Conservation (phyloP, 2,888 invertebrate species). For the Platypus cylindrus region DNA sequence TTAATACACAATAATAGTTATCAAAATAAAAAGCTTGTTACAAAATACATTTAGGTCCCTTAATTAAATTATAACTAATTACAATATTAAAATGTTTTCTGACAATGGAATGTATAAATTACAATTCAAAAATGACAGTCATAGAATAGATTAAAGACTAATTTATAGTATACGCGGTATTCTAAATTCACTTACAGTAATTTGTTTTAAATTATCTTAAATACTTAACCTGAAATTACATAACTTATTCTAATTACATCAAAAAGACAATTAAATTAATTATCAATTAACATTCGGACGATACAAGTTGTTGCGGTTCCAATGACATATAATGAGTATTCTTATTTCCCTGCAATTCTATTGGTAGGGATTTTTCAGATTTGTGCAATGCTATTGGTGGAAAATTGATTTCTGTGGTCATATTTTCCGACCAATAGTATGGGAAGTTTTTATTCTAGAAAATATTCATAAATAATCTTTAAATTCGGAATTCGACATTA, state of each 20-base stretch:
- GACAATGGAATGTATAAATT: too few species aligned
- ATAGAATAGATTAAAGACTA: too few species aligned
- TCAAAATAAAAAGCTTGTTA: too few species aligned
- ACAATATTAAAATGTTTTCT: too few species aligned
- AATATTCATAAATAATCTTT: slow-evolving; percentile 9
- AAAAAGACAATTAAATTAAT: background rate
- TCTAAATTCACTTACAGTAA: too few species aligned
- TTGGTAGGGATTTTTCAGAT: slow-evolving; percentile 14
- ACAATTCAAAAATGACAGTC: too few species aligned
- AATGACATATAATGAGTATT: slow-evolving; percentile 23
- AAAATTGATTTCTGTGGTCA: slow-evolving; percentile 19
- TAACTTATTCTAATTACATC: background rate
- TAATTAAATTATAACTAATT: too few species aligned
- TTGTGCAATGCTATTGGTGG: slow-evolving; percentile 11
- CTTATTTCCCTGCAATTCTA: slow-evolving; percentile 9
- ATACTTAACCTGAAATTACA: background rate
- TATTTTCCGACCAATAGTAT: slow-evolving; percentile 21
- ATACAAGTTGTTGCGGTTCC: slow-evolving; percentile 23
- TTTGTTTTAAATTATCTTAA: background rate
- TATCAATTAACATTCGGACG: slow-evolving; percentile 8
- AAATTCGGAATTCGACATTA: too few species aligned
- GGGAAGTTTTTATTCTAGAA: slow-evolving; percentile 20
- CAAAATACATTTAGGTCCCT: too few species aligned
- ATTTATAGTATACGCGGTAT: too few species aligned
- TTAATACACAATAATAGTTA: too few species aligned